Evolutionary conservation across 2,888 invertebrate genomes (phyloP), one percentile per base, ranked within the genome.

Genomic region (Chrysodeixis includens): DNA sequence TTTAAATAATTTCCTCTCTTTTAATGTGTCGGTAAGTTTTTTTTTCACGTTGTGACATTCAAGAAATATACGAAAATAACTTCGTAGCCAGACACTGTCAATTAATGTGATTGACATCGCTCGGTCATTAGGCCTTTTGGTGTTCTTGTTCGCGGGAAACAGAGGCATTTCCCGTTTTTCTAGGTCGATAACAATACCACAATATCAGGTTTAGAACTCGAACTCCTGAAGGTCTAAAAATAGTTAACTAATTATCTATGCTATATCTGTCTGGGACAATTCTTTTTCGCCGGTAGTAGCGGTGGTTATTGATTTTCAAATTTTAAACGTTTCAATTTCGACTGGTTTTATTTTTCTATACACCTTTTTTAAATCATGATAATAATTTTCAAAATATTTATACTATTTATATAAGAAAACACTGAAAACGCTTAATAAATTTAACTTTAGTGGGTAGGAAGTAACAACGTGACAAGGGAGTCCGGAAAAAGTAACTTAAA

Each of bases 81-180:
- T 70, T 70, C 62, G 61, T 77, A 56, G 76, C 86, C 89, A 87
- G 90, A 87, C 86, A 83, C 90, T 92, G 94, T 93, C 94, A 94
- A 94, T 94, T 93, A 94, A 87, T 90, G 91, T 93, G 94, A 94
- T 94, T 93, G 94, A 94, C 93, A 92, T 84, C 87, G 86, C 85
- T 88, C 84, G 90, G 92, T 93, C 93, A 92, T 94, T 94, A 93
- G 87, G 88, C 82, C 72, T 82, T 78, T 78, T 71, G 76, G 76
- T 73, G 66, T 70, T 77, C 76, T 74, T 76, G 72, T 74, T 74
- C 79, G 75, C 78, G 70, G 82, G 76, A 79, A 79, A 77, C 78
- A 69, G 76, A 78, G 79, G 78, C 64, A 83, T 83, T 84, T 82
- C 81, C 70, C 71, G 74, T 69, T 82, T n/a, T 86, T 85, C 76